A percentile compares a stretch with the other conserved stretches of the same genome.
Conservation (phyloP, 2,797 vertebrate species). For the Tolypeutes matacus region DNA sequence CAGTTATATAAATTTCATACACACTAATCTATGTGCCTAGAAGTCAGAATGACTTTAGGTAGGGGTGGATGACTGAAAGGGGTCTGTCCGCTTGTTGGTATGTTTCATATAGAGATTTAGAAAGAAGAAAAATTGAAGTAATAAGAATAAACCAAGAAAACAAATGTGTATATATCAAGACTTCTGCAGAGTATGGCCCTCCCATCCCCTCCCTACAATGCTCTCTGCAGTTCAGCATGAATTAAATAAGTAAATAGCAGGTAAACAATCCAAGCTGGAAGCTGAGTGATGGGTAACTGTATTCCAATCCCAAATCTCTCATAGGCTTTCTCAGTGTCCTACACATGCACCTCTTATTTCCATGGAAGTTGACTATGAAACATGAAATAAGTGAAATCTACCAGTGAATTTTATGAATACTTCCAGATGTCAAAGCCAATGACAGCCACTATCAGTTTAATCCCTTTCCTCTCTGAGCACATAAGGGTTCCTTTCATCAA, state of each 20-base stretch:
- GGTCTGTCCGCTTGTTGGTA: neutral
- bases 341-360: neutral
- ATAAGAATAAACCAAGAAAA: neutral
- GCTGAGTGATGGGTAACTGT: neutral
- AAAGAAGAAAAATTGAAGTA: neutral
- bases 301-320: neutral
- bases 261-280: neutral
- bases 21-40: neutral
- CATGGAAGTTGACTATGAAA: neutral
- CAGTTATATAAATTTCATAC: neutral
- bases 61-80: neutral
- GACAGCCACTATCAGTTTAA: too few species aligned
- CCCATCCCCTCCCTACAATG: neutral
- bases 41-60: neutral
- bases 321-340: neutral
- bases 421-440: neutral
- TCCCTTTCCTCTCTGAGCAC: too few species aligned
- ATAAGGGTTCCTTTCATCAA: neutral
- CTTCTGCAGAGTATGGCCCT: neutral
- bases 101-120: neutral
- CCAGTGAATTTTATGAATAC: neutral
- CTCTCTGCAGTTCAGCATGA: accelerated
- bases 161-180: neutral
- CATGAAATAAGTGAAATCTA: neutral
- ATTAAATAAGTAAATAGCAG: neutral